Evolutionary conservation across 92 coral and sea anemone species (phyloP), one percentile per base, ranked within the genome.

Genomic region (Palythoa caribaeorum): DNA sequence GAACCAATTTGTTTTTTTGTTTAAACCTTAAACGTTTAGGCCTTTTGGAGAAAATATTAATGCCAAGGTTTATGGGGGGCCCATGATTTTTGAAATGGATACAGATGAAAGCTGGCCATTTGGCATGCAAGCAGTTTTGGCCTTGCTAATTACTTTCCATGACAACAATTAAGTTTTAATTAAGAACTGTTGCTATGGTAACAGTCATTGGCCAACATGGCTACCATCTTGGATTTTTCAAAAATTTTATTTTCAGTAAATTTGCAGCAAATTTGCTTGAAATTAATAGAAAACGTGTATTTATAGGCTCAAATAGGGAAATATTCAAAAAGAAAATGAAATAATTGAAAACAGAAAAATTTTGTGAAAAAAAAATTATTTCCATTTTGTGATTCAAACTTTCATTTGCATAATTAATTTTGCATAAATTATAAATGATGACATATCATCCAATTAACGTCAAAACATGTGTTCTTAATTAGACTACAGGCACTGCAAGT

Each of bases 1-100:
- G 80, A 76, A 76, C 80, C 80, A 50, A 51, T 76, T 76, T 76
- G 80, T 76, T 76, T 76, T 76, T 76, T 76, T 76, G 80, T 76
- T 76, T 51, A 76, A 76, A 52, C 80, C 80, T 76, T 76, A 5
- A 76, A 76, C 17, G 80, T 76, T 76, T 76, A 76, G 80, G 80
- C 80, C 80, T 76, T 76, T 76, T 5, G 80, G 80, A 76, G 17
- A 76, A 76, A 76, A 54, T 54, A 54, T 54, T 54, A 54, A 54
- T 76, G 80, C 80, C 65, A 76, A 76, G 80, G 17, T 76, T 76
- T 76, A 76, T 76, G 80, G 80, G 79, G 80, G 15, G 21, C 80
- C 80, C 65, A 76, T 76, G 80, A 76, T 76, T 76, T 76, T 76
- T 52, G 38, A 76, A 76, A 76, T 76, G 80, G 63, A 17, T 76